Conservation (phyloP, 1,140 invertebrate genomes). For the Ephestia elutella region DNA sequence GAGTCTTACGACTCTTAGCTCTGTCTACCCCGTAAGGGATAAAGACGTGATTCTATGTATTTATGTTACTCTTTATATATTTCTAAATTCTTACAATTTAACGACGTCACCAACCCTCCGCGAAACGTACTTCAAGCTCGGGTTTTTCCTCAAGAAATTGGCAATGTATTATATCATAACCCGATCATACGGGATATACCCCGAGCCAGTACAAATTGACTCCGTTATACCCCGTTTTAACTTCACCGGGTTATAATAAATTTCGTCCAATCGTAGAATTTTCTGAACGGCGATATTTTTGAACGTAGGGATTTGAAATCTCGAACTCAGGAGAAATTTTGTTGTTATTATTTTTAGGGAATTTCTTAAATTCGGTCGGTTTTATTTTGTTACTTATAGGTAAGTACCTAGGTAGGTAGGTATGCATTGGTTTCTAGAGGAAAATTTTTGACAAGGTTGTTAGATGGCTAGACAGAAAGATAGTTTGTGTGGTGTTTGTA, state of each 20-base stretch:
- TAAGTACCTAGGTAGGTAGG: too few species aligned
- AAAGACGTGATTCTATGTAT: too few species aligned
- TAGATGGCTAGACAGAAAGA: too few species aligned
- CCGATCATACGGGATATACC: not conserved
- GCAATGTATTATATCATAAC: not conserved
- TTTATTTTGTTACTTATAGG: too few species aligned
- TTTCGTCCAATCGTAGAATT: not conserved
- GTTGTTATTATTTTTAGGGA: not conserved
- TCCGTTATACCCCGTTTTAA: not conserved
- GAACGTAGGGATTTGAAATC: not conserved
- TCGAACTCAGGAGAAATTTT: not conserved
- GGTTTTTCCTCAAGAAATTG: not conserved
- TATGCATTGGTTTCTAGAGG: too few species aligned
- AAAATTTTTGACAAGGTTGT: too few species aligned
- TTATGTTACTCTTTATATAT: too few species aligned
- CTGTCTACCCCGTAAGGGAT: too few species aligned
- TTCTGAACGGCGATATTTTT: not conserved
- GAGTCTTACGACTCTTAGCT: too few species aligned
- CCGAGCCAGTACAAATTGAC: not conserved
- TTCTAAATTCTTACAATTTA: too few species aligned
- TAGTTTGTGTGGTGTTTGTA: too few species aligned
- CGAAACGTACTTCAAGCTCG: not conserved
- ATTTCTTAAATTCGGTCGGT: not conserved
- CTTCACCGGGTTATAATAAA: not conserved
- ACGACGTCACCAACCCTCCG: not conserved